A percentile compares a stretch with the other conserved stretches of the same genome.
phyloP scores from a whole-genome alignment of 2,797 vertebrate species.

The Neomorphus geoffroyi region DNA sequence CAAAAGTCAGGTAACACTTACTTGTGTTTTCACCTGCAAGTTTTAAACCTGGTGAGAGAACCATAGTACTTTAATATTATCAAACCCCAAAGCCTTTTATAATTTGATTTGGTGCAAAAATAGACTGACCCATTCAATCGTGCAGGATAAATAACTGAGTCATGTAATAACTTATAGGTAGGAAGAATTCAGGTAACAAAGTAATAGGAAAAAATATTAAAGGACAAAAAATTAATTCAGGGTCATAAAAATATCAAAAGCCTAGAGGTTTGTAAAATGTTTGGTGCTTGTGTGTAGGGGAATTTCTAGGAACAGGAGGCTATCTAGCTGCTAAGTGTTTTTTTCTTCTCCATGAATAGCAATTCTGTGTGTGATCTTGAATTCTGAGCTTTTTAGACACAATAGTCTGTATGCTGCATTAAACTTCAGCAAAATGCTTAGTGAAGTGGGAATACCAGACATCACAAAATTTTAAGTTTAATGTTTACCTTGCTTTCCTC shows the following conservation, averaged over 20 bases:
- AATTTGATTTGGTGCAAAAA: background rate
- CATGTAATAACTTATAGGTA: background rate
- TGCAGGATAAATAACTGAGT: background rate
- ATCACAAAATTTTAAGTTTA: background rate
- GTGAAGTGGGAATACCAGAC: background rate
- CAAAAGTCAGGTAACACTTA: background rate
- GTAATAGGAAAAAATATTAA: background rate
- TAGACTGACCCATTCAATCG: background rate
- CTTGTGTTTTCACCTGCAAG: background rate
- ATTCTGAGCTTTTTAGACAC: background rate
- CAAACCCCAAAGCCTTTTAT: background rate
- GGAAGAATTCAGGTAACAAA: background rate
- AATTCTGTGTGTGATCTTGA: background rate
- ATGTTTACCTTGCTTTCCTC: background rate
- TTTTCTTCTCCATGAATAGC: background rate
- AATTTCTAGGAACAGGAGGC: background rate
- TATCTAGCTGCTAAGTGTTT: background rate
- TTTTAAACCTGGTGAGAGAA: background rate
- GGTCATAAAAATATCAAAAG: background rate
- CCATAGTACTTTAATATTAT: background rate
- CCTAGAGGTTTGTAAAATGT: background rate
- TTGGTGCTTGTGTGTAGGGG: background rate
- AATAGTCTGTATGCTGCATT: background rate
- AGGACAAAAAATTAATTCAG: background rate
- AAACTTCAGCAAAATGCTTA: background rate